Base-by-base conservation (phyloP, 2,113 vertebrate species). In the Colaptes auratus region DNA sequence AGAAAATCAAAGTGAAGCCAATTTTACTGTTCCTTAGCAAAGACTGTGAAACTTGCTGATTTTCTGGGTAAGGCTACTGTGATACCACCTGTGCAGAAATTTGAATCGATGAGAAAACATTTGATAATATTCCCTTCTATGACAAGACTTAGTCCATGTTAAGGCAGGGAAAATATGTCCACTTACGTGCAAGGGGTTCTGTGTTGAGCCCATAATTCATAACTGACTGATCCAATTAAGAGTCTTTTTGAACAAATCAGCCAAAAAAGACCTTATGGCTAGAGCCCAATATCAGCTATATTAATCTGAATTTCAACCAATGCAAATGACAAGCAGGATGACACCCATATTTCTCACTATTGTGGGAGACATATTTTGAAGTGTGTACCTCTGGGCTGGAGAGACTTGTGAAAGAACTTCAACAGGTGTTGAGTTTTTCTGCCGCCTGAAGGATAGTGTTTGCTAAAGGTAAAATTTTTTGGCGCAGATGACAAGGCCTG, bases 231-330 rank as follows among this genome's bases (percentile, higher is more conserved):
- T 50, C 20, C 67, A 85, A 80, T 87, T 87, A 91, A 61, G 59
- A 69, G 5, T 33, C 52, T 93, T 75, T 86, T 61, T 73, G 79
- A 93, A 42, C 12, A 89, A 84, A 42, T 18, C 25, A 67, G 24
- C 50, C 10, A n/a, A 84, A 87, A 75, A 58, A 58, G 58, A 50
- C 78, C 33, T 76, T 79, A 20, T 2, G 12, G 27, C 12, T 39
- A n/a, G 55, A 64, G 9, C 48, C 53, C 3, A 16, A 4, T 63
- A 44, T 75, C 44, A 88, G 20, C 70, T 72, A 21, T 72, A 84
- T 88, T 84, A 73, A 79, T 84, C 70, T 76, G 83, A 76, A 72
- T 94, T 93, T 89, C 70, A 76, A 42, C 55, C 61, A 73, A 4
- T 72, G 65, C 76, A 86, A 72, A 82, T 67, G 80, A 72, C 30